Conservation (phyloP, 2,113 vertebrate species). For the Mustela lutreola region DNA sequence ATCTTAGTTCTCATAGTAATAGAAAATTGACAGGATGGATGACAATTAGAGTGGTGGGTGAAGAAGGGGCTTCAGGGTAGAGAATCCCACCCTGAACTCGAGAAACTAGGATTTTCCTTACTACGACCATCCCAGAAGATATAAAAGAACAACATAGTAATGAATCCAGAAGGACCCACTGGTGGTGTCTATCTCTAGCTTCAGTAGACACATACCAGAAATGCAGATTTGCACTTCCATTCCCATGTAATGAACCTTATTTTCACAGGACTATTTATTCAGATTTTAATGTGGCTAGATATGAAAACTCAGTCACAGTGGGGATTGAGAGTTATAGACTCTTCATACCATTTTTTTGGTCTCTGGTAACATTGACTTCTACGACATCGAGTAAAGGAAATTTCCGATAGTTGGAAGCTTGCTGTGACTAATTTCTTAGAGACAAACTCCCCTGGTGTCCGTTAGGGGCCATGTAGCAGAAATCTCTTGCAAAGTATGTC, state of each 20-base stretch:
- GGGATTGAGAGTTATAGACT: background rate
- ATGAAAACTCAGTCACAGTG: background rate
- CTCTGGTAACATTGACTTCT: background rate
- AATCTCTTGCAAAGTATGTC: background rate
- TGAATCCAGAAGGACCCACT: background rate
- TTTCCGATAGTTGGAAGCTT: background rate
- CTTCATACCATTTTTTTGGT: background rate
- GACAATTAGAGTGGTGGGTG: background rate
- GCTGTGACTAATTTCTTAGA: conserved; percentile 2
- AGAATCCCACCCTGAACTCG: no score
- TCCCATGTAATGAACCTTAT: background rate
- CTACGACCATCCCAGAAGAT: background rate
- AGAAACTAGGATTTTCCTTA: background rate
- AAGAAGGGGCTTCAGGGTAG: background rate
- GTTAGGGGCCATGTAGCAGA: background rate
- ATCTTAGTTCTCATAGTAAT: background rate
- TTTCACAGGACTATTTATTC: background rate
- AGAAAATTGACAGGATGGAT: background rate
- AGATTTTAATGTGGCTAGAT: background rate
- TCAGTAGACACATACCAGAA: background rate
- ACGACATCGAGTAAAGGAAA: background rate
- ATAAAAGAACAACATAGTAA: background rate
- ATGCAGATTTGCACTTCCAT: background rate
- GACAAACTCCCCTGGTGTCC: background rate
- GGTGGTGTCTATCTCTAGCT: background rate